These are phyloP conservation scores for Girardinichthys multiradiatus DNA, from an alignment of 2,113 vertebrate species.

Conservation along the genomic window DNA sequence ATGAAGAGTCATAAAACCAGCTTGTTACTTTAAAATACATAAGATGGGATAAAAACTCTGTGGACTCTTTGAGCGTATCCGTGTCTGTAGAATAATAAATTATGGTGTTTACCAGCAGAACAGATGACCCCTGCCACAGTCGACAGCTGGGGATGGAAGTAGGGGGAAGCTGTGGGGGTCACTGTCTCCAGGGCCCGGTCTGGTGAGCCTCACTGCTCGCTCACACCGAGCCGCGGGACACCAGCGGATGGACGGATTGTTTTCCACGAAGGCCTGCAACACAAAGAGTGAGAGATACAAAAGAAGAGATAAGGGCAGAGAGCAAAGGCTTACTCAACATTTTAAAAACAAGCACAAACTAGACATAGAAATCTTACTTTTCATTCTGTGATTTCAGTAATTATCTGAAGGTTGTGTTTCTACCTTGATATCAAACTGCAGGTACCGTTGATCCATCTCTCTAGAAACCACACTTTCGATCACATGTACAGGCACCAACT, in stretches of 20 bases:
- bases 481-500: conserved; percentile 76
- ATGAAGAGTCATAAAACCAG: neutral
- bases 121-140: conserved; percentile 95
- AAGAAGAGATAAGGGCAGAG: neutral
- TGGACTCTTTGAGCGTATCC: neutral
- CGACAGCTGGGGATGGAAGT: conserved; percentile 96
- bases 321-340: neutral
- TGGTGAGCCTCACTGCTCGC: conserved; percentile 92
- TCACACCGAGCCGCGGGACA: conserved; percentile 95
- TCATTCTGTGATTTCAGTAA: neutral
- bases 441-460: conserved; percentile 77
- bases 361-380: neutral
- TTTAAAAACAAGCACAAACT: neutral
- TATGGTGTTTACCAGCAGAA: conserved; percentile 72
- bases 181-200: conserved; percentile 87
- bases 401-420: neutral
- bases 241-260: conserved; percentile 93
- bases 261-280: conserved; percentile 72
- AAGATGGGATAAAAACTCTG: neutral
- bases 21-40: neutral
- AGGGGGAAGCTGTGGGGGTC: conserved; percentile 91
- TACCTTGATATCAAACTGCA: conserved; percentile 79
- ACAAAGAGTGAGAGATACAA: neutral
- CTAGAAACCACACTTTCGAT: conserved; percentile 76
- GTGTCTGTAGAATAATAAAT: conserved; percentile 5